Evolutionary conservation across 2,113 vertebrate genomes (phyloP), one percentile per base, ranked within the genome.

Genomic region (Phalacrocorax aristotelis): DNA sequence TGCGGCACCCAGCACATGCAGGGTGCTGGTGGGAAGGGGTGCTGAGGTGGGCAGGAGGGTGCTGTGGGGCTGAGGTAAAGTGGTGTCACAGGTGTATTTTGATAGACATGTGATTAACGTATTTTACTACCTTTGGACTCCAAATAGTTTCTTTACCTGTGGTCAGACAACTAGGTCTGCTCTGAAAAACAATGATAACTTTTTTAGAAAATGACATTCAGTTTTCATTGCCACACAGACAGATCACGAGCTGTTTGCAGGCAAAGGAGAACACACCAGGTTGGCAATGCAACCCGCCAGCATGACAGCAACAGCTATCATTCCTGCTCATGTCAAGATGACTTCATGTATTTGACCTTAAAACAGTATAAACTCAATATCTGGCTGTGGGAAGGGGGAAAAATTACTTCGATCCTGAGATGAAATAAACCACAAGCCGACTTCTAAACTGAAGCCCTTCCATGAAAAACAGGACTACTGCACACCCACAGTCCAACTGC

Each of bases 291-390:
- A 6, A 68, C 60, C 68, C 2, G 8, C n/a, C 4, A 5, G 30
- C 48, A 57, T 0, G 2, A 26, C 70, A 80, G 66, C 0, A 0
- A 89, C 51, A 70, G 10, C 51, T 25, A 91, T 71, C 77, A 57
- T 55, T 90, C 83, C 89, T 68, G 38, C 42, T 85, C 66, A 38
- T 46, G 62, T 79, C 87, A 94, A 70, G 74, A 80, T 0, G 0
- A 66, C 52, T 89, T 91, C 57, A 51, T 42, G 25, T 83, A 79
- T 74, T 93, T 91, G 66, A 94, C 87, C 87, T 96, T 83, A 87
- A 87, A 94, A 38, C 30, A 83, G 13, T 79, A 76, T 49, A 87
- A 93, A 83, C 36, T 93, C 87, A 82, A 1, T 79, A 76, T 42
- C 52, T 87, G 61, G 46, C 1, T 3, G 51, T 57, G 36, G 51